Evolutionary conservation across 2,113 vertebrate genomes (phyloP), one percentile per base, ranked within the genome.

Genomic region (Clinocottus analis): DNA sequence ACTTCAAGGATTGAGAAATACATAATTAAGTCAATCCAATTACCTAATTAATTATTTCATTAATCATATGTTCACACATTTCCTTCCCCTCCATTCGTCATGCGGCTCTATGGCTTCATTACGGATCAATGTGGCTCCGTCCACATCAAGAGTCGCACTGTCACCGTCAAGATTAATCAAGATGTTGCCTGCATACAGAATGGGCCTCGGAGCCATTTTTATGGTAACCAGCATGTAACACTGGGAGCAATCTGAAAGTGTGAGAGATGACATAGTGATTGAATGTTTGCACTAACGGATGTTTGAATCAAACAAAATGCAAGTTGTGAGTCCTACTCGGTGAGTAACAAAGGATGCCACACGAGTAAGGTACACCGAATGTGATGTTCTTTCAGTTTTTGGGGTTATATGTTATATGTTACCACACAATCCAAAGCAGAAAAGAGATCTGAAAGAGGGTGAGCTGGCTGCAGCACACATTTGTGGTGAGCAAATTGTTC

Each of bases 111-210:
- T 93, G 88, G 91, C 83, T 90, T 94, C 87, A 93, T 94, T 93
- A 94, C 84, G 43, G 91, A 95, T 95, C 94, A 92, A 92, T 92
- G 92, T 86, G 87, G 87, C 91, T 87, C 92, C 79, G 91, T 93
- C 87, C 82, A 76, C 88, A 89, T 92, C 86, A 85, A 92, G 86
- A 91, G 85, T 75, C 77, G 39, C 80, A 88, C 91, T 92, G 94
- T 94, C 93, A 91, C 93, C 91, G 68, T 90, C 79, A 58, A 91
- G 91, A 94, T 93, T 92, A 94, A 94, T 94, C 92, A 92, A 93
- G 91, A 93, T 91, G 90, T 90, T 87, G 90, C 89, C 80, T 91
- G 91, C 90, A 93, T 93, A 84, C 77, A 55, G 84, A 92, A 87
- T 85, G 77, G 81, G 72, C 55, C 75, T 80, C 49, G 2, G 37